phyloP scores from a whole-genome alignment of 2,888 invertebrate species.

The Hydrotaea cyrtoneurina region DNA sequence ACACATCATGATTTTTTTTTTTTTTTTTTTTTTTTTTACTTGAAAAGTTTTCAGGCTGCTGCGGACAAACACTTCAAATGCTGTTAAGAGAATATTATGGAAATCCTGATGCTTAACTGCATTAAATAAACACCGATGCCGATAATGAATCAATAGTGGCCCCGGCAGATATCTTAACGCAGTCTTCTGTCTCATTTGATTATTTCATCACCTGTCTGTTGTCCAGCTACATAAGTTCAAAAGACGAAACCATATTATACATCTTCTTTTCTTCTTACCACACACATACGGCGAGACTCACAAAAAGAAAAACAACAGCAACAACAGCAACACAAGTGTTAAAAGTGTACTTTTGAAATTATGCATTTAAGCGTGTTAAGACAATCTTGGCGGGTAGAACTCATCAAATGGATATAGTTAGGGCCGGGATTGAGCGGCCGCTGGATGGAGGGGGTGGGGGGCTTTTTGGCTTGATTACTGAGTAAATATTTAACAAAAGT shows the following conservation, averaged over 20 bases:
- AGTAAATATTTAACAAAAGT: conserved; percentile 59
- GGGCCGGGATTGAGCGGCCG: not conserved
- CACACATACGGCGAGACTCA: too few relatives aligned
- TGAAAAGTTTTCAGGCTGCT: too few relatives aligned
- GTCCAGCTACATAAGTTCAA: not conserved
- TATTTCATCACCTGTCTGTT: conserved; percentile 59
- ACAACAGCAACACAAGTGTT: conserved; percentile 10
- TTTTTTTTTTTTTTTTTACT: too few relatives aligned
- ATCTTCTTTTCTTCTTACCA: not conserved
- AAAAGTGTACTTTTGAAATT: conserved; percentile 20
- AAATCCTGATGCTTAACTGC: conserved; percentile 30
- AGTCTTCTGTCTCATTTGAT: conserved; percentile 34
- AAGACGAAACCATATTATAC: too few relatives aligned
- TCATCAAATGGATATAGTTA: not conserved
- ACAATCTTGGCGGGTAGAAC: not conserved
- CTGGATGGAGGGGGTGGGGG: not conserved
- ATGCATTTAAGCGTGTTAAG: conserved; percentile 34
- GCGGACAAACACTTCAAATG: conserved; percentile 54
- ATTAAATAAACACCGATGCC: not conserved
- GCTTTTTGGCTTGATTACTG: conserved; percentile 55
- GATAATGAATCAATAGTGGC: not conserved
- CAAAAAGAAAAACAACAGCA: not conserved
- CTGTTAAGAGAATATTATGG: conserved; percentile 61
- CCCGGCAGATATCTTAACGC: not conserved
- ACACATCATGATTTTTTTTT: too few relatives aligned